phyloP scores from a whole-genome alignment of 2,888 invertebrate genomes.

The Ormyrus rosae region DNA sequence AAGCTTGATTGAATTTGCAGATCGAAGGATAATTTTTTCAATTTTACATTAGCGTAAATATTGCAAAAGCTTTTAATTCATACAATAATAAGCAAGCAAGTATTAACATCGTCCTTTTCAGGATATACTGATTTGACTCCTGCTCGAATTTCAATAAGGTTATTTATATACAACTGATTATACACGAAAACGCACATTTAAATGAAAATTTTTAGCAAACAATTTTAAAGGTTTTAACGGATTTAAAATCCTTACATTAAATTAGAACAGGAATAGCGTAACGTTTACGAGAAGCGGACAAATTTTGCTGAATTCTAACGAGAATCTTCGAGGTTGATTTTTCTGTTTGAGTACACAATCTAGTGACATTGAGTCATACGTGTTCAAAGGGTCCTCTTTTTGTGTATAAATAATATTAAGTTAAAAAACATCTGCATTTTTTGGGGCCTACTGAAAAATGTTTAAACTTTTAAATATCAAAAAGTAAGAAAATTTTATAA shows the following conservation, averaged over 20 bases:
- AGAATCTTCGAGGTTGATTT: slow-evolving; percentile 43
- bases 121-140: slow-evolving; percentile 12
- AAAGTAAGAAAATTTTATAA: slow-evolving; percentile 7
- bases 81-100: neutral
- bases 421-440: slow-evolving; percentile 50
- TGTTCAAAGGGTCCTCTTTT: slow-evolving; percentile 48
- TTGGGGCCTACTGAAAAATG: slow-evolving; percentile 1
- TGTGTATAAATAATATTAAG: slow-evolving; percentile 48
- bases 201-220: neutral
- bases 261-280: slow-evolving; percentile 37
- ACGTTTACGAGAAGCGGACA: slow-evolving; percentile 20
- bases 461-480: slow-evolving; percentile 1
- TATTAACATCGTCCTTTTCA: slow-evolving; percentile 23
- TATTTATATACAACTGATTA: slow-evolving; percentile 23
- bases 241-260: slow-evolving; percentile 13
- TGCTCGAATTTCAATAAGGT: slow-evolving; percentile 45
- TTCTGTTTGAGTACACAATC: slow-evolving; percentile 45
- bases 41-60: neutral
- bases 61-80: neutral
- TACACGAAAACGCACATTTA: slow-evolving; percentile 9
- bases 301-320: slow-evolving; percentile 43
- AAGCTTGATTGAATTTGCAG: neutral
- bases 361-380: slow-evolving; percentile 55
- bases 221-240: slow-evolving; percentile 17
- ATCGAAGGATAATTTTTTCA: neutral